Evolutionary conservation across 2,797 vertebrate species (phyloP).

Genomic region (Lacerta viridis): DNA sequence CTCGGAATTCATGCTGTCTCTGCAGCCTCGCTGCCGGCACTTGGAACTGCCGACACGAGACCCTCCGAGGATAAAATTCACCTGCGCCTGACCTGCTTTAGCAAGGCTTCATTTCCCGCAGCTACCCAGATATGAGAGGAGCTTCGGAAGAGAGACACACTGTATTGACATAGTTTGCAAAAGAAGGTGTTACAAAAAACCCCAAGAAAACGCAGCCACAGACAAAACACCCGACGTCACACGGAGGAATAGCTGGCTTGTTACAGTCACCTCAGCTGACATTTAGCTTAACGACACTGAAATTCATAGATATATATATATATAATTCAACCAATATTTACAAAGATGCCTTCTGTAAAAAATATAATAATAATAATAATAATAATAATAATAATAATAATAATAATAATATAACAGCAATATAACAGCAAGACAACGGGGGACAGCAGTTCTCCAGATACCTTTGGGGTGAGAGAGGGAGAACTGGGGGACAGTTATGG

Average conservation of each 20-base stretch:
- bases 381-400: neutral
- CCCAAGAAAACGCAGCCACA: conserved; percentile 52
- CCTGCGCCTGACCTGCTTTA: neutral
- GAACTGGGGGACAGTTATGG: conserved; percentile 17
- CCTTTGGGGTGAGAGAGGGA: conserved; percentile 51
- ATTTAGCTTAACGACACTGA: conserved; percentile 53
- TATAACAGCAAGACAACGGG: conserved; percentile 5
- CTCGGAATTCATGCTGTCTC: no score
- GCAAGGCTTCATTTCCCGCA: neutral
- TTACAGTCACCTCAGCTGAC: conserved; percentile 60
- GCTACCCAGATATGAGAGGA: neutral
- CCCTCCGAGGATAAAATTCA: no score
- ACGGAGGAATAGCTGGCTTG: conserved; percentile 65
- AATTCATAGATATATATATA: conserved; percentile 36
- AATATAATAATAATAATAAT: conserved; percentile 1
- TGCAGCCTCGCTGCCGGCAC: no score
- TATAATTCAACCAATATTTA: conserved; percentile 67
- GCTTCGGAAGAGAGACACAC: conserved; percentile 59
- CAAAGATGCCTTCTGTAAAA: conserved; percentile 47
- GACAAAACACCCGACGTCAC: conserved; percentile 67
- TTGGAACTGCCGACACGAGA: neutral
- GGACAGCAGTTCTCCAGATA: conserved; percentile 20
- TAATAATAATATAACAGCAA: neutral
- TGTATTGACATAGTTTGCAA: conserved; percentile 71
- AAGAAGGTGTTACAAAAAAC: conserved; percentile 63